A percentile compares a stretch with the other conserved stretches of the same genome.
phyloP scores from a whole-genome alignment of 2,797 vertebrate species.

The Darevskia mixta region DNA sequence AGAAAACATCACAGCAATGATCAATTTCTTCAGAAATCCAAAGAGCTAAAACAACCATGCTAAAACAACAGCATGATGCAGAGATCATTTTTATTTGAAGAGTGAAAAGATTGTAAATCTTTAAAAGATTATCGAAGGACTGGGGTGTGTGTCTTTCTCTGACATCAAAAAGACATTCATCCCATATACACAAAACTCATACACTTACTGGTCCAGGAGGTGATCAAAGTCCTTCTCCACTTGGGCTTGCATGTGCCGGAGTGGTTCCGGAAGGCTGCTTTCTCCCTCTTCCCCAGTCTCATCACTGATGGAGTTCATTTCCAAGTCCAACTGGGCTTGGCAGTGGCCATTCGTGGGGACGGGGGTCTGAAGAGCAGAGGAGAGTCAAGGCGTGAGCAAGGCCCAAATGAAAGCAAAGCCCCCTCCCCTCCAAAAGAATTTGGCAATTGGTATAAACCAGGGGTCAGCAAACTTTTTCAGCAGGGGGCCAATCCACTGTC shows the following conservation, averaged over 20 bases:
- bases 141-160: no score
- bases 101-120: no score
- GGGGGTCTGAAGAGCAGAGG: slow-evolving; percentile 38
- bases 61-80: no score
- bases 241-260: slow-evolving; percentile 66
- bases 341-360: accelerated
- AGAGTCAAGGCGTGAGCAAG: neutral
- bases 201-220: slow-evolving; percentile 82
- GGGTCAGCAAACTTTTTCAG: no score
- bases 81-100: no score
- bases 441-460: neutral
- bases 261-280: slow-evolving; percentile 50
- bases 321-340: neutral
- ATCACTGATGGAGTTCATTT: slow-evolving; percentile 64
- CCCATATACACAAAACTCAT: no score
- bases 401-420: neutral
- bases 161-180: neutral
- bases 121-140: no score
- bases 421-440: neutral
- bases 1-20: no score
- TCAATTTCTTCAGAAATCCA: no score
- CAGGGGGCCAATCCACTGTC: no score
- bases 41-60: no score
- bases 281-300: neutral
- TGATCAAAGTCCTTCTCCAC: slow-evolving; percentile 74